Conservation (phyloP, 2,113 vertebrate genomes). For the Apteryx mantelli region DNA sequence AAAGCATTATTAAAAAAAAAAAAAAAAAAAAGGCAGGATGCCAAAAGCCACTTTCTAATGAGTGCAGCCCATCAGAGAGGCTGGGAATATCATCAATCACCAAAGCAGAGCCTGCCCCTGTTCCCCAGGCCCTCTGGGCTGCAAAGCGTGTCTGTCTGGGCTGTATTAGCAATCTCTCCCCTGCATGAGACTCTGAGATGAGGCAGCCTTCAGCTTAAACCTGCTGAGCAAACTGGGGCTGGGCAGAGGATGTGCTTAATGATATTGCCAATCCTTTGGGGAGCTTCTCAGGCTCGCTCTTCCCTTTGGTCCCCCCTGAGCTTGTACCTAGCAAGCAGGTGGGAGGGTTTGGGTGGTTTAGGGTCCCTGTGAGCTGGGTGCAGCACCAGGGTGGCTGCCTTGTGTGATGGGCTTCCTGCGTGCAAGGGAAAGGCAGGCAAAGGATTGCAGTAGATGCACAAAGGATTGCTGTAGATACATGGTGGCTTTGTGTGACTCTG, state of each 20-base stretch:
- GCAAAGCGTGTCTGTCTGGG: not conserved
- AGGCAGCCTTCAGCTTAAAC: not conserved
- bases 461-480: no score
- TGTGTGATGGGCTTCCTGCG: no score
- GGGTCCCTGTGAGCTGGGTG: not conserved
- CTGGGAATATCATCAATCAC: not conserved
- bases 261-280: no score
- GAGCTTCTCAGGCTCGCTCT: not conserved
- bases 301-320: not conserved
- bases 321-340: not conserved
- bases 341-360: no score
- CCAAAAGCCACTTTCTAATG: conserved; percentile 39
- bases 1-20: not conserved
- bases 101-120: not conserved
- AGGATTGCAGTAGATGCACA: not conserved
- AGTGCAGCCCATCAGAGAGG: not conserved
- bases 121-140: no score
- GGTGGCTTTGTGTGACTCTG: no score
- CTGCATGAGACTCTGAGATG: not conserved
- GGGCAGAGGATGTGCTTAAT: not conserved
- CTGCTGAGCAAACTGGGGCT: fast-evolving
- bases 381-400: no score
- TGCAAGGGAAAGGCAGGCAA: fast-evolving
- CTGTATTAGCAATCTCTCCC: not conserved
- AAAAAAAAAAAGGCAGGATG: not conserved